Conservation (phyloP, 2,113 vertebrate genomes). For the Microtus oregoni region DNA sequence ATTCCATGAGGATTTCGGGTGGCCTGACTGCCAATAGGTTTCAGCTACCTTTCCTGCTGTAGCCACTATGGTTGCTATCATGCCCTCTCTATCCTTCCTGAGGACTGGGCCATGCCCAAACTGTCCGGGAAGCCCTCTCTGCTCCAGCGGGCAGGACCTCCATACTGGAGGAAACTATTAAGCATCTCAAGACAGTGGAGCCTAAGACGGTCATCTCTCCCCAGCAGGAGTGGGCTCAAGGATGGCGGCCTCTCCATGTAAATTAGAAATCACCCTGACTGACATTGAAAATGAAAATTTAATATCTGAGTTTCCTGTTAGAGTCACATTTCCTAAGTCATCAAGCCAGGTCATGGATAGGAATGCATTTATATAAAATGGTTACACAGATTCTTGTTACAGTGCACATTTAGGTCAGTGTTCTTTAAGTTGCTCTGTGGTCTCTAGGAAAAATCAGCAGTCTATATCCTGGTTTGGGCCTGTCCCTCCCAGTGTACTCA, state of each 20-base stretch:
- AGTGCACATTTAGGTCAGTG: conserved; percentile 15
- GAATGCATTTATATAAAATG: conserved; percentile 17
- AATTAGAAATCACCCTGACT: background rate
- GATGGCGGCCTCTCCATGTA: background rate
- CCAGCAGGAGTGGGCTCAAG: background rate
- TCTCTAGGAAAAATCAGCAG: background rate
- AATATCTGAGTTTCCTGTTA: background rate
- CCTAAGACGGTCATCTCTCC: background rate
- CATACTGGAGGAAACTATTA: background rate
- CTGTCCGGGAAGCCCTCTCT: background rate
- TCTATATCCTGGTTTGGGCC: background rate
- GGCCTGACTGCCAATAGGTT: background rate
- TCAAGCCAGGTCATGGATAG: background rate
- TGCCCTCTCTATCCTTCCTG: background rate
- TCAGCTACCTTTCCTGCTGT: background rate
- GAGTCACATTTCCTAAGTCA: conserved; percentile 47
- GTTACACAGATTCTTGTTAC: background rate
- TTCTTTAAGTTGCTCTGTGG: conserved; percentile 25
- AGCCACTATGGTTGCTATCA: background rate
- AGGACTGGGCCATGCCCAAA: background rate
- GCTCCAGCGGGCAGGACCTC: background rate
- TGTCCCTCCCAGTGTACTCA: background rate
- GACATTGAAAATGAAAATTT: background rate
- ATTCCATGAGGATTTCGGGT: background rate
- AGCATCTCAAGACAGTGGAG: background rate